Evolutionary conservation across 2,797 vertebrate genomes (phyloP), one percentile per base, ranked within the genome.

Genomic region (Pogonophryne albipinna): DNA sequence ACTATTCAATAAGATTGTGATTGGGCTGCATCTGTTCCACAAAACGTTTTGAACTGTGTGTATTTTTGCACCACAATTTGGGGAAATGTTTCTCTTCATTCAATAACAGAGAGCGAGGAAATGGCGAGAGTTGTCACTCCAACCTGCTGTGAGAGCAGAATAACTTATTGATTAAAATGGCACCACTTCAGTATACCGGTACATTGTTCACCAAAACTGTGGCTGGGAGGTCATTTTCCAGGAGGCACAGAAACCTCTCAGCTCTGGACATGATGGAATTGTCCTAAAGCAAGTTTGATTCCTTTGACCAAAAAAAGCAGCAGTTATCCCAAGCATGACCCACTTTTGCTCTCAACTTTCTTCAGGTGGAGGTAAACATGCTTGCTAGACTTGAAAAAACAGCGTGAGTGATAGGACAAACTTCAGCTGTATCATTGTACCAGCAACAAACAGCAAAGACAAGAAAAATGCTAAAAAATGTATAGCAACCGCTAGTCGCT

Each of bases 261-360:
- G 49, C 62, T 70, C 44, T 50, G 49, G 71, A 76, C 60, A 68
- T 79, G 78, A 88, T 71, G 77, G 76, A 82, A 87, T 88, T 87
- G 87, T 83, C 78, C 74, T 78, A 9, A 38, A 41, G 78, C 58
- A 69, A 81, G 71, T 82, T 85, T 82, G 80, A 85, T 88, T 85
- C 69, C 62, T 85, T 86, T 80, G 74, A 83, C 27, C 78, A 87
- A 89, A 89, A 83, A 85, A 63, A 79, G 72, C 67, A 85, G 77
- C 78, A 85, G 74, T 81, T 85, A 85, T 83, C 74, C 76, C 67
- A 73, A 80, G 67, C 78, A 69, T 89, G 92, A 91, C 92, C 88
- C 88, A 92, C 78, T 92, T 91, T 76, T 83, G 38, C 83, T 70
- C 69, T 79, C 65, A 83, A 82, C 85, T 90, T 90, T 91, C 69